Percentiles rank a stretch among this genome's conserved stretches.
phyloP scores from a whole-genome alignment of 2,888 invertebrate species.

The Pandemis heparana region DNA sequence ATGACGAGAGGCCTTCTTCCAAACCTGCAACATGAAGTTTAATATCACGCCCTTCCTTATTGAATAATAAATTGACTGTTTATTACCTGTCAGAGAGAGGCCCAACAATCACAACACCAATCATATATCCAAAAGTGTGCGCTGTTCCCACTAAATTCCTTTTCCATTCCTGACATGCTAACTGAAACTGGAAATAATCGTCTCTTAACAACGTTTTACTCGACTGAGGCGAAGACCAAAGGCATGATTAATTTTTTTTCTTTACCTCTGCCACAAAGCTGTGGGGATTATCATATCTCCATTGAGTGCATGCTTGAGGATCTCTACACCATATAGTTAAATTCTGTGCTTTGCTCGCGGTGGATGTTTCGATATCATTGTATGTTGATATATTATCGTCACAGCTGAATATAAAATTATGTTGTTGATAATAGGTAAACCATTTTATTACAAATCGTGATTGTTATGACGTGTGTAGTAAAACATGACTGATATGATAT shows the following conservation, averaged over 20 bases:
- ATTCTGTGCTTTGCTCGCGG: constrained; percentile 3
- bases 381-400: constrained; percentile 2
- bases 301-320: constrained; percentile 47
- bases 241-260: not conserved
- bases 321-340: constrained; percentile 7
- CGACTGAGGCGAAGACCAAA: not conserved
- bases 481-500: too few relatives aligned
- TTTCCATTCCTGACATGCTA: constrained; percentile 88
- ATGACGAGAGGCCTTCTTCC: constrained; percentile 54
- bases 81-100: constrained; percentile 87
- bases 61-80: not conserved
- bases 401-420: constrained; percentile 24
- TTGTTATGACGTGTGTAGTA: too few relatives aligned
- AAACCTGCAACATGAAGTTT: constrained; percentile 44
- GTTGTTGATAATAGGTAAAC: too few relatives aligned
- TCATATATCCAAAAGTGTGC: constrained; percentile 87
- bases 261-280: constrained; percentile 56
- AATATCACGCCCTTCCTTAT: not conserved
- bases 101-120: constrained; percentile 87
- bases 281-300: constrained; percentile 52
- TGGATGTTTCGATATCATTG: not conserved
- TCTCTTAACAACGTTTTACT: not conserved
- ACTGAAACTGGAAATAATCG: constrained; percentile 75
- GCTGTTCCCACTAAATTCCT: constrained; percentile 88
- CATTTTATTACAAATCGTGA: not conserved